A percentile compares a stretch with the other conserved stretches of the same genome.
phyloP scores from a whole-genome alignment of 1,140 invertebrate species.

The Atta cephalotes region DNA sequence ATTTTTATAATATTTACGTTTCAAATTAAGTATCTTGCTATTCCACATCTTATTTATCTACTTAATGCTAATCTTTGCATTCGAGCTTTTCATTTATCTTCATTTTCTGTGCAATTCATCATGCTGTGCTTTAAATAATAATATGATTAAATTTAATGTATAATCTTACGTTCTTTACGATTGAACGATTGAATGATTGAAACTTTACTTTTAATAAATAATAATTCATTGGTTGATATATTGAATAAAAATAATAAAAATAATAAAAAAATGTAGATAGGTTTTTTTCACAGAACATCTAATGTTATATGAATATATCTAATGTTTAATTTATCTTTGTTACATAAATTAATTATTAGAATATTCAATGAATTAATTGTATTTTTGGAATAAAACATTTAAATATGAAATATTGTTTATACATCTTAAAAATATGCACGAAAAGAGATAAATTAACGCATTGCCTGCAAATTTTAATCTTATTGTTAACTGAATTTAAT shows the following conservation, averaged over 20 bases:
- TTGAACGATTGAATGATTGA: background rate
- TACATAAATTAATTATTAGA: background rate
- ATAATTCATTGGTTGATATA: background rate
- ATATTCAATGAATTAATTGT: background rate
- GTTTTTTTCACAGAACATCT: background rate
- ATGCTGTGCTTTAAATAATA: background rate
- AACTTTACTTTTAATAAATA: background rate
- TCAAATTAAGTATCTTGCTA: background rate
- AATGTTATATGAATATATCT: background rate
- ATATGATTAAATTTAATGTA: slow-evolving; percentile 10
- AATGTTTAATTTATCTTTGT: background rate
- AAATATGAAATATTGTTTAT: background rate
- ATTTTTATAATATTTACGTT: slow-evolving; percentile 4
- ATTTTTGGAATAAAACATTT: background rate
- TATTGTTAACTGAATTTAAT: background rate
- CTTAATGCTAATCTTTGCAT: background rate
- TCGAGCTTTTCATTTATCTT: slow-evolving; percentile 9
- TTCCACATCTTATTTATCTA: background rate
- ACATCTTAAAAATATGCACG: background rate
- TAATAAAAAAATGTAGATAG: background rate
- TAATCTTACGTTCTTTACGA: background rate
- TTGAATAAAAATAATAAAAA: slow-evolving; percentile 34
- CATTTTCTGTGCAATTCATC: slow-evolving; percentile 8
- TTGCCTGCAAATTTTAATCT: background rate
- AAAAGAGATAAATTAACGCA: background rate